phyloP scores from a whole-genome alignment of 2,113 vertebrate species.

The Thomomys bottae region DNA sequence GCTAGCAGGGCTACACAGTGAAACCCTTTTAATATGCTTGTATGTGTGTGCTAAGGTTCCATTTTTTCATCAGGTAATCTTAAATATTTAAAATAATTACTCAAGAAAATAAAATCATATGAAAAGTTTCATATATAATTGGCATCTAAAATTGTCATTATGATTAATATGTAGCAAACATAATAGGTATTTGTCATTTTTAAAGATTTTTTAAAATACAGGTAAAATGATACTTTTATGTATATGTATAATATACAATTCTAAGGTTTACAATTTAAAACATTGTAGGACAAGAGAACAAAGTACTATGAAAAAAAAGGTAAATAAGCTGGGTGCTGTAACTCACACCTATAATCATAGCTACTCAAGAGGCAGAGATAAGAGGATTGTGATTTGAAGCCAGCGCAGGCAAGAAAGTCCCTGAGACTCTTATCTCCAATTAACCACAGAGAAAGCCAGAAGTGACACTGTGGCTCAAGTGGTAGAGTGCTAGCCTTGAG shows the following conservation, averaged over 20 bases:
- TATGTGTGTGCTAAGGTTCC: no score
- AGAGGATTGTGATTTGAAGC: no score
- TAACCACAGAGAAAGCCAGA: background rate
- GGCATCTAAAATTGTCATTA: background rate
- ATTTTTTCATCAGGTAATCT: background rate
- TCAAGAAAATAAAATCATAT: background rate
- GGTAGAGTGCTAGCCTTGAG: no score
- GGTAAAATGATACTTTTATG: no score
- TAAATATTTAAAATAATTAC: constrained; percentile 11
- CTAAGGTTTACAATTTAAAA: background rate
- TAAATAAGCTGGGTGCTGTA: no score
- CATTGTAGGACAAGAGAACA: background rate
- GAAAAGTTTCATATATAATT: background rate
- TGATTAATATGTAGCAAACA: background rate
- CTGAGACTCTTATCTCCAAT: no score
- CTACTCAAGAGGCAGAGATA: no score
- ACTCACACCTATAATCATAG: no score
- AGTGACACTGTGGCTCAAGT: no score
- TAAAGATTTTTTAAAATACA: background rate
- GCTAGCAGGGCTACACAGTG: background rate
- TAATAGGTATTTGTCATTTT: constrained; percentile 9
- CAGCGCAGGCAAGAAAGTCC: no score
- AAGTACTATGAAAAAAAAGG: background rate
- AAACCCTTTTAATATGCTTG: no score
- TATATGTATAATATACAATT: background rate